Percentiles rank a stretch among this genome's conserved stretches.
These are phyloP conservation scores for Drosophila seclusa DNA, from an alignment of 2,888 invertebrate species.

Conservation along the genomic window DNA sequence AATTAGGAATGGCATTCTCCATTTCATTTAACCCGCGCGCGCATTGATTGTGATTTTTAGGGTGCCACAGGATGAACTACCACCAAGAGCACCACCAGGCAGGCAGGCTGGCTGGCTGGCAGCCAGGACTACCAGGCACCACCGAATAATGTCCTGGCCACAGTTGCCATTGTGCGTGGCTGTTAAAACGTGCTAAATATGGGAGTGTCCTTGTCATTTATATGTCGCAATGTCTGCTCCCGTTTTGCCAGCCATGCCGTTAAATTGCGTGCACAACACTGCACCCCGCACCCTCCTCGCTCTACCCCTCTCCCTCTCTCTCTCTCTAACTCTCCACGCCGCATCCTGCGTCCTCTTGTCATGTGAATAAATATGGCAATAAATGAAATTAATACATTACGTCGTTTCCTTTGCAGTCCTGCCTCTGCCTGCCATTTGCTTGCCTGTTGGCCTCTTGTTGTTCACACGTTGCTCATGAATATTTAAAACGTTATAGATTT, in stretches of 20 bases:
- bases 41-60: conserved; percentile 60
- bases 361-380: conserved; percentile 79
- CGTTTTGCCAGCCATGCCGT: conserved; percentile 49
- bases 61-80: conserved; percentile 58
- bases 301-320: not conserved
- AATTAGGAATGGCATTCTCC: conserved; percentile 83
- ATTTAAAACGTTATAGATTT: conserved; percentile 66
- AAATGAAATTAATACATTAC: conserved; percentile 82
- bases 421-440: conserved; percentile 27
- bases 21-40: conserved; percentile 83
- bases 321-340: not conserved
- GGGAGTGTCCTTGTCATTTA: conserved; percentile 84
- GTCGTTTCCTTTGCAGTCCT: conserved; percentile 30
- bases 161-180: conserved; percentile 73
- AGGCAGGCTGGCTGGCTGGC: not conserved
- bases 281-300: conserved; percentile 10
- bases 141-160: conserved; percentile 53
- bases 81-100: conserved; percentile 30
- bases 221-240: conserved; percentile 73
- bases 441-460: conserved; percentile 41
- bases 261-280: conserved; percentile 32
- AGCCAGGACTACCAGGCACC: conserved; percentile 22
- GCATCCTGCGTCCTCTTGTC: conserved; percentile 32
- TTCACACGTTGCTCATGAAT: conserved; percentile 76
- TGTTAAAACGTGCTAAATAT: conserved; percentile 82